Conservation (phyloP, 2,797 vertebrate genomes). For the Valencia hispanica region DNA sequence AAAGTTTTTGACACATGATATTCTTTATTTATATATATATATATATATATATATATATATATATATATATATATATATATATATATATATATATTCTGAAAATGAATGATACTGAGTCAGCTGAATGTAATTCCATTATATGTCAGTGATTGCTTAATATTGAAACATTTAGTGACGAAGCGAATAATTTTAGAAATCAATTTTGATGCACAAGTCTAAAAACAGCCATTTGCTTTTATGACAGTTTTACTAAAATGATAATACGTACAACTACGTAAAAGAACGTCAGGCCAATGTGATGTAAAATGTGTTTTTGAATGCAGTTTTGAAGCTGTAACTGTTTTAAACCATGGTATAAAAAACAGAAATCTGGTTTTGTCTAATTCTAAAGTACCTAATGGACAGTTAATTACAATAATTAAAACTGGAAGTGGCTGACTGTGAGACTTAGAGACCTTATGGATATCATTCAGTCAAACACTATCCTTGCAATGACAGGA, state of each 20-base stretch:
- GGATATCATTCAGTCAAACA: conserved; percentile 7
- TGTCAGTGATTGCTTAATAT: background rate
- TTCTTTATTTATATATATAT: too few relatives aligned
- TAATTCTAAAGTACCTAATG: background rate
- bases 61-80: too few relatives aligned
- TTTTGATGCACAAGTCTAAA: background rate
- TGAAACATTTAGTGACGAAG: background rate
- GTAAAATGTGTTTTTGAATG: background rate
- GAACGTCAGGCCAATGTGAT: background rate
- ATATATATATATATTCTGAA: too few relatives aligned
- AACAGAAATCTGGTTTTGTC: background rate
- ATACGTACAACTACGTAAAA: background rate
- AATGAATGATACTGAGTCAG: background rate
- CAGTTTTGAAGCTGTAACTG: background rate
- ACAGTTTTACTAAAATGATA: background rate
- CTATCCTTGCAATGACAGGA: background rate
- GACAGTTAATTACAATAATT: conserved; percentile 10
- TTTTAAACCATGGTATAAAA: background rate
- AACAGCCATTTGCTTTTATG: background rate
- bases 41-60: too few relatives aligned
- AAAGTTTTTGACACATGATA: background rate
- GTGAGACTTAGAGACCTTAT: conserved; percentile 8
- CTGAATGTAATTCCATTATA: background rate
- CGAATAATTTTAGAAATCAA: background rate
- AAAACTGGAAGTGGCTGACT: conserved; percentile 3